Evolutionary conservation across 2,797 vertebrate species (phyloP), one percentile per base, ranked within the genome.

Genomic region (Liasis olivaceus): DNA sequence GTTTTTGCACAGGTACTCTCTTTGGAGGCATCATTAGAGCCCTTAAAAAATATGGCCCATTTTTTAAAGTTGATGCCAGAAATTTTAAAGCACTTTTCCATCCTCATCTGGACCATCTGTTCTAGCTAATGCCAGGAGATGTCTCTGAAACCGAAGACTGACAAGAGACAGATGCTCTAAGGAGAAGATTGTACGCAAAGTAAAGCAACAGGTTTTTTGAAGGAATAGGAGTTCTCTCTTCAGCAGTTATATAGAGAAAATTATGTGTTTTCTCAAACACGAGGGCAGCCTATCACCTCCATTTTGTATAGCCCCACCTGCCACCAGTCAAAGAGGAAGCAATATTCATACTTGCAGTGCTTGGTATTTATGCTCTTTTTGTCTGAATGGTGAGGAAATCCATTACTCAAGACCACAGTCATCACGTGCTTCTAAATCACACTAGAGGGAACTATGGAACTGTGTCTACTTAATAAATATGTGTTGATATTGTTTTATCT

Each of bases 381-480:
- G 66, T 94, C 89, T 93, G 86, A 97, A 91, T 87, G 81, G 31
- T 93, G 86, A 93, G 20, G 59, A 95, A 92, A 96, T 90, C 91
- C 64, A 72, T 96, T 96, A 94, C 89, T 94, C 85, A 90, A 94
- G 95, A 92, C 63, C 85, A 92, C 95, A 95, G 94, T 54, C 95
- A 96, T 96, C 81, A 69, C 95, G 94, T 91, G 89, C 92, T 96
- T 92, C 95, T 95, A 95, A 96, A 98, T 96, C 93, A 93, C 62
- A 91, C 96, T 94, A 90, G 62, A 90, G 96, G 95, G 97, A 97
- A 95, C 94, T 95, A 95, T 96, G 91, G 94, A 87, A 84, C 36
- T 31, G 85, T 91, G 87, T 92, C 91, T 95, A 92, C 89, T 95
- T 94, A 95, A 95, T 96, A 97, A 96, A 96, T 95, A 95, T 93